Base-by-base conservation (phyloP, 2,797 vertebrate species). In the Heterohyrax brucei region DNA sequence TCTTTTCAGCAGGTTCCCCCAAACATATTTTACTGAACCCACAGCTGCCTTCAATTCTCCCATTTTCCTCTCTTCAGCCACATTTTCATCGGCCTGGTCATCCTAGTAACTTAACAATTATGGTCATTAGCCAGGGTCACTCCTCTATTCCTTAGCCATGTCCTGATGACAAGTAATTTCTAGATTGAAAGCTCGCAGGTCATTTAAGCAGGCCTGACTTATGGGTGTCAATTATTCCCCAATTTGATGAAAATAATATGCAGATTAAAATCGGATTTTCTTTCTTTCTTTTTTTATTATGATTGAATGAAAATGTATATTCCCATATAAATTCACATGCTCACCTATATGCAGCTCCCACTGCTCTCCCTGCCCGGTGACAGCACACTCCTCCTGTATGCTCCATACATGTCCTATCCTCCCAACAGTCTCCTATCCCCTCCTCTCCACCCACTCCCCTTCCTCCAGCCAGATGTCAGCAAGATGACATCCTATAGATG, bases 161-260 rank as follows among this genome's bases (percentile, higher is more conserved):
- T 93, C 95, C 50, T 39, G 72, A 91, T 78, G 50, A 94, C 87
- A 95, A 96, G 96, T 94, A 95, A 95, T 93, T 94, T 86, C 82
- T 79, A 94, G 81, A 97, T 64, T 94, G 93, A 93, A 96, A 96
- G 62, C 87, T 80, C 81, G 85, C 77, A 94, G 80, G 61, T 94
- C 87, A 94, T 93, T 92, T 87, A 86, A 93, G 83, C 61, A 95
- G 77, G 26, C 89, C 73, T 93, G 78, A 78, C 53, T 68, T 78
- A 8, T 78, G 62, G 80, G n/a, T 10, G 10, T 59, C 70, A 87
- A 46, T 94, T 84, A 94, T 70, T 89, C 76, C 30, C 78, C 10
- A 39, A 48, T 22, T 22, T 88, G 94, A 91, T 73, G 56, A 92
- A 91, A 95, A 95, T 79, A 30, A 73, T n/a, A 61, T 59, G 75